Conservation (phyloP, 2,888 invertebrate species). For the Cataglyphis altisquamis region DNA sequence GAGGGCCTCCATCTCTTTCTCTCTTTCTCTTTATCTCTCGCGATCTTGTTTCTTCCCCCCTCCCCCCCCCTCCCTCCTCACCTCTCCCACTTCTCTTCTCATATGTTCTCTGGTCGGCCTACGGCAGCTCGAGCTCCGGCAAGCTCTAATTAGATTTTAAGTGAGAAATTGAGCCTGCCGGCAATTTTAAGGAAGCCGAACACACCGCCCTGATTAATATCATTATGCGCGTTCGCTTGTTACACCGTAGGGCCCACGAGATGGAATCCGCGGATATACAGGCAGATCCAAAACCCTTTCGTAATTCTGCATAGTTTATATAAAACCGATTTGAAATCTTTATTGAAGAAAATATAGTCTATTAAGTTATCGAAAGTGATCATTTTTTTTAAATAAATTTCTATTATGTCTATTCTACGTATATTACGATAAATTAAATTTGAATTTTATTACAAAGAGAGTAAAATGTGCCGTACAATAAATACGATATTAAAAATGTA, state of each 20-base stretch:
- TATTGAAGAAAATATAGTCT: background rate
- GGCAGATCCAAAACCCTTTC: constrained; percentile 53
- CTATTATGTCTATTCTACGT: no score
- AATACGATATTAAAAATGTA: background rate
- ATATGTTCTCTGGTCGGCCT: constrained; percentile 60
- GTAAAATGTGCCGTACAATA: background rate
- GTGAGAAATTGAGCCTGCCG: constrained; percentile 86
- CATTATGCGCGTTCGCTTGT: constrained; percentile 80
- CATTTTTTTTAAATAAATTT: background rate
- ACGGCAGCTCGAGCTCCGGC: constrained; percentile 74
- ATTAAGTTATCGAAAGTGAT: background rate
- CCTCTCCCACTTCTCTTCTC: background rate
- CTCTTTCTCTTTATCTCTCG: constrained; percentile 20
- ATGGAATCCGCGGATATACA: constrained; percentile 65
- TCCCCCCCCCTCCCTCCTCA: constrained; percentile 22
- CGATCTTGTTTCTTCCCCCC: constrained; percentile 25
- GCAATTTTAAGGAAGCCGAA: constrained; percentile 86
- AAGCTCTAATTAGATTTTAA: constrained; percentile 86
- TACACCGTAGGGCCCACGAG: constrained; percentile 62
- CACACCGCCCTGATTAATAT: constrained; percentile 85
- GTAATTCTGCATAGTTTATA: background rate
- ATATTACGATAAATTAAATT: background rate
- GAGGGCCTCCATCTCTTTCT: background rate
- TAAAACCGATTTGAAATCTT: background rate
- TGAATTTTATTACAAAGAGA: background rate